These are phyloP conservation scores for Ophthalmolycus amberensis DNA, from an alignment of 2,113 vertebrate species.

Conservation along the genomic window DNA sequence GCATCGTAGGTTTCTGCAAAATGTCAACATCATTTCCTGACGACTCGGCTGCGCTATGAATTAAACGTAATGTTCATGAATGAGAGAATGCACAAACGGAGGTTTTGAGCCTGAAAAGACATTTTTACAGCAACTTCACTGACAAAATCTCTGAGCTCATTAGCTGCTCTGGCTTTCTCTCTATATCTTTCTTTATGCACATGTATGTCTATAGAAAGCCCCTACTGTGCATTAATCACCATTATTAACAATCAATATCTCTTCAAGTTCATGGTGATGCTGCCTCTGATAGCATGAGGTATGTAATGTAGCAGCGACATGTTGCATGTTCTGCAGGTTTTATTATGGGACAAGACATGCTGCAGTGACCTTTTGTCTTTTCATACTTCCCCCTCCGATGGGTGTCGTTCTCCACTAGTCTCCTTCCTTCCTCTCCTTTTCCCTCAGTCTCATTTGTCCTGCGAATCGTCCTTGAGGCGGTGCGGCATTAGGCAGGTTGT, in stretches of 20 bases:
- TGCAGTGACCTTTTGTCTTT: conserved; percentile 38
- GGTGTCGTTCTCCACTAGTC: conserved; percentile 15
- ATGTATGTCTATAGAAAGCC: conserved; percentile 1
- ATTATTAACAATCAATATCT: conserved; percentile 60
- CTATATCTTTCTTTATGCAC: conserved; percentile 9
- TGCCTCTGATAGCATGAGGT: conserved; percentile 37
- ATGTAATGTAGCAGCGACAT: conserved; percentile 37
- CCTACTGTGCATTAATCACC: conserved; percentile 15
- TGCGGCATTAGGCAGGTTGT: conserved; percentile 65
- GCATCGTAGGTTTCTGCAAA: too few relatives aligned
- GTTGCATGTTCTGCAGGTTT: conserved; percentile 59
- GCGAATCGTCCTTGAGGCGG: conserved; percentile 73
- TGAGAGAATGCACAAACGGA: not conserved
- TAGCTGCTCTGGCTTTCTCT: conserved; percentile 10
- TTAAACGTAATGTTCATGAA: not conserved
- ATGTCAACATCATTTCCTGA: too few relatives aligned
- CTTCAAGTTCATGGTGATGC: conserved; percentile 26
- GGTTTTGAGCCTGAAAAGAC: not conserved
- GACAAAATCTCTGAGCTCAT: not conserved
- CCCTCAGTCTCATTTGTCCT: conserved; percentile 68
- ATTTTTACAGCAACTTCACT: not conserved
- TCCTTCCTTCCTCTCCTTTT: conserved; percentile 47
- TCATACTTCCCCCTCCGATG: not conserved
- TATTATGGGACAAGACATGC: conserved; percentile 56
- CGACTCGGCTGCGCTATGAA: not conserved